phyloP scores from a whole-genome alignment of 2,888 invertebrate species.

The Harpalus rufipes region DNA sequence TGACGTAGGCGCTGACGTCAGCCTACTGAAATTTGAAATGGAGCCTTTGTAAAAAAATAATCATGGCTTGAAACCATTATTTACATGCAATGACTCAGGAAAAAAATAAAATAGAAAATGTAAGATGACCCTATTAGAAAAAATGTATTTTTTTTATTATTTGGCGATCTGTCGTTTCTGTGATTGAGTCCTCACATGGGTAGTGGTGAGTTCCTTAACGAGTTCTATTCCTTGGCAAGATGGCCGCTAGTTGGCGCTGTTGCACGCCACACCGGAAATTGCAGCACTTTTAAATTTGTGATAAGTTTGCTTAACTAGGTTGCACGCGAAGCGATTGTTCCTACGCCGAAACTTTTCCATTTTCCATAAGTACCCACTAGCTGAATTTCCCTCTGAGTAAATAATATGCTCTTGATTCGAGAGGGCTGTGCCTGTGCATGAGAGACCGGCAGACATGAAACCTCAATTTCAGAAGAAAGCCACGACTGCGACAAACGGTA shows the following conservation, averaged over 20 bases:
- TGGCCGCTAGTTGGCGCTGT: slow-evolving; percentile 36
- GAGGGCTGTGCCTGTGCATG: slow-evolving; percentile 24
- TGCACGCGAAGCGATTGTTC: slow-evolving; percentile 53
- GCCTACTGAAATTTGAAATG: too few relatives aligned
- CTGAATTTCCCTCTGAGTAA: slow-evolving; percentile 29
- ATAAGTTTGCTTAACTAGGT: slow-evolving; percentile 55
- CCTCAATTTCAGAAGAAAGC: slow-evolving; percentile 20
- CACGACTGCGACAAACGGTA: background rate
- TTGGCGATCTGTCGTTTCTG: background rate
- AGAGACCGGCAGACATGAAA: slow-evolving; percentile 33
- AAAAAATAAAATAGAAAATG: too few relatives aligned
- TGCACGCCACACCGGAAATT: slow-evolving; percentile 54
- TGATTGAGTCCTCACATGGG: slow-evolving; percentile 16
- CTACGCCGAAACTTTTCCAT: slow-evolving; percentile 48
- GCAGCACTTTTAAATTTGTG: slow-evolving; percentile 57
- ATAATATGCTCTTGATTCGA: slow-evolving; percentile 38
- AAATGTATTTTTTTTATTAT: background rate
- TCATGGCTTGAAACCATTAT: too few relatives aligned
- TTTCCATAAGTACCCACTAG: slow-evolving; percentile 48
- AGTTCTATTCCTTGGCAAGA: slow-evolving; percentile 19
- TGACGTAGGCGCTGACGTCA: too few relatives aligned
- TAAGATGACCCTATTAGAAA: too few relatives aligned
- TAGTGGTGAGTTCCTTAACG: slow-evolving; percentile 15
- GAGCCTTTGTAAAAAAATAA: too few relatives aligned
- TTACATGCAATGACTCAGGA: too few relatives aligned